These are phyloP conservation scores for Oreochromis tanganicae DNA, from an alignment of 2,113 vertebrate genomes.

Conservation along the genomic window DNA sequence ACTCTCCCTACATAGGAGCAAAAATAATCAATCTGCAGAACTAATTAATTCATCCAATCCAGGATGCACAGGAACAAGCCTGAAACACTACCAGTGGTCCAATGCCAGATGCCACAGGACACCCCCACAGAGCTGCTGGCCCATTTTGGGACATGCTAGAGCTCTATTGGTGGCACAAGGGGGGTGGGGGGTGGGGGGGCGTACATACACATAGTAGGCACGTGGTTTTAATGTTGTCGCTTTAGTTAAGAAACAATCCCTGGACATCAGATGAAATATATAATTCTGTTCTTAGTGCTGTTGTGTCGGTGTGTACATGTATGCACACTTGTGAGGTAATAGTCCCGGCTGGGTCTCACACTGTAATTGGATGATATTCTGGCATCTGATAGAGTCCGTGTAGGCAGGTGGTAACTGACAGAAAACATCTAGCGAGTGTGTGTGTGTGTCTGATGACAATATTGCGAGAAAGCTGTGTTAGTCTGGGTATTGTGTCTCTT, in stretches of 20 bases:
- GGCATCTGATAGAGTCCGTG: background rate
- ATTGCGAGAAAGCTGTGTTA: background rate
- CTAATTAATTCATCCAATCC: background rate
- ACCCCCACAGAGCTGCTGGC: background rate
- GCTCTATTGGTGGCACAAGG: background rate
- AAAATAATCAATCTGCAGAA: background rate
- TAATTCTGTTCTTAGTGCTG: background rate
- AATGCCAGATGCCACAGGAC: background rate
- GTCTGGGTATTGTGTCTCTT: conserved; percentile 1
- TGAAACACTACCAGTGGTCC: background rate
- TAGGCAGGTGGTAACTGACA: conserved; percentile 4
- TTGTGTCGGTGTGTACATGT: background rate
- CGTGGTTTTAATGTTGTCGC: background rate
- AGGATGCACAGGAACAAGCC: background rate
- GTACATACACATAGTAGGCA: background rate
- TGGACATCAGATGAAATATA: background rate
- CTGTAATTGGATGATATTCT: conserved; percentile 2
- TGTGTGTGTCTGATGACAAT: background rate
- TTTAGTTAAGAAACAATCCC: background rate
- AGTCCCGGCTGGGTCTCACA: background rate
- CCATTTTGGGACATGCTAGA: background rate
- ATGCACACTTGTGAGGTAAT: background rate
- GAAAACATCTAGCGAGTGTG: background rate
- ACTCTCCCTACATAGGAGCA: background rate
- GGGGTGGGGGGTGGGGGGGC: accelerated